Conservation (phyloP, 2,113 vertebrate species). For the Amphilophus citrinellus region DNA sequence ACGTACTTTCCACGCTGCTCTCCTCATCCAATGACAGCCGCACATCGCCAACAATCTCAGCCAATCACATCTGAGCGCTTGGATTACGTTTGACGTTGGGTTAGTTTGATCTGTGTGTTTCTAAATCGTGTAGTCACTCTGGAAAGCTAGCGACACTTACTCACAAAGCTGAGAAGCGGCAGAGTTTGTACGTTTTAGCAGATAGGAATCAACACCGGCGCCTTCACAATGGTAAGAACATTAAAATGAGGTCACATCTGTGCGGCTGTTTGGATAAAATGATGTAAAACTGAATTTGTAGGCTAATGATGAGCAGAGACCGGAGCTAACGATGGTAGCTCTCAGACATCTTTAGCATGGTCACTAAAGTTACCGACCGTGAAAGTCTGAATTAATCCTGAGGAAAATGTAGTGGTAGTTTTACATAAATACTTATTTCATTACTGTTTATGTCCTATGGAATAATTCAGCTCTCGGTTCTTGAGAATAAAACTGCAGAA, state of each 20-base stretch:
- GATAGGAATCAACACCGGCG: not conserved
- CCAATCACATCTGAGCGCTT: conserved; percentile 33
- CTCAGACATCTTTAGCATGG: not conserved
- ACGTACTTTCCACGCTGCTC: rapidly evolving
- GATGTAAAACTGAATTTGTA: not conserved
- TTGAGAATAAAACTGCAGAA: not conserved
- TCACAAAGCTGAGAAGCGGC: not conserved
- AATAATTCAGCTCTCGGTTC: not conserved
- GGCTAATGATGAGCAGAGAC: not conserved
- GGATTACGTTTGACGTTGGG: not conserved
- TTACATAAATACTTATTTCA: not conserved
- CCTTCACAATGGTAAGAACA: conserved; percentile 69
- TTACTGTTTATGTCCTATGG: rapidly evolving
- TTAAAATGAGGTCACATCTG: rapidly evolving
- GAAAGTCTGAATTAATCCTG: not conserved
- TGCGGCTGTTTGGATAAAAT: not conserved
- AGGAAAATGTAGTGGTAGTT: not conserved
- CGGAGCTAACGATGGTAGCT: conserved; percentile 44
- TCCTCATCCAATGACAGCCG: conserved; percentile 27
- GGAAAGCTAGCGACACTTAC: not conserved
- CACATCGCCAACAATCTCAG: rapidly evolving
- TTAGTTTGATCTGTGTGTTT: conserved; percentile 24
- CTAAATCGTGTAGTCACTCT: conserved; percentile 83
- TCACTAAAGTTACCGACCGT: not conserved
- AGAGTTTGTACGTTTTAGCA: not conserved